Conservation (phyloP, 2,113 vertebrate genomes). For the Siniperca chuatsi region DNA sequence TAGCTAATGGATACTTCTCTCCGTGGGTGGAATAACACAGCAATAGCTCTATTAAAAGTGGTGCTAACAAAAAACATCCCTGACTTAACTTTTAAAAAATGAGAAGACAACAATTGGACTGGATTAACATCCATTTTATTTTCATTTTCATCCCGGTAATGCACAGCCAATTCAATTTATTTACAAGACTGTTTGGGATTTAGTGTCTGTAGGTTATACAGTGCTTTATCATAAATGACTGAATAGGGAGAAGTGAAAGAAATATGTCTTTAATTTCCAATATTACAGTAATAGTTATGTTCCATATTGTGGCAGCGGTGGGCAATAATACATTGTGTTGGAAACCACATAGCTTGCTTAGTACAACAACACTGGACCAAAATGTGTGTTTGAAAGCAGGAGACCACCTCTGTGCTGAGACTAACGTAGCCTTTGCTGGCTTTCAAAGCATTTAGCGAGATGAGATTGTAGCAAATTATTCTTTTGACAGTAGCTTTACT, state of each 20-base stretch:
- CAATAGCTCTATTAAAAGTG: conserved; percentile 65
- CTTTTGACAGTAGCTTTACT: conserved; percentile 7
- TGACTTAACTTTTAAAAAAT: conserved; percentile 42
- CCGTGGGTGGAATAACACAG: conserved; percentile 78
- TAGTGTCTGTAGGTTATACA: background rate
- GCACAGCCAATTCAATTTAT: background rate
- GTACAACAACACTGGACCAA: conserved; percentile 3
- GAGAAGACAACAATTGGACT: conserved; percentile 27
- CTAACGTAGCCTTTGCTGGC: background rate
- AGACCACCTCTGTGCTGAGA: background rate
- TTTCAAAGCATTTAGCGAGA: conserved; percentile 12
- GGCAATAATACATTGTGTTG: background rate
- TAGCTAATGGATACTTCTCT: conserved; percentile 81
- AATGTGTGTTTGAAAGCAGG: conserved; percentile 2
- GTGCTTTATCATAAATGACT: background rate
- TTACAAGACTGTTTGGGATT: background rate
- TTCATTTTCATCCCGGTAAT: conserved; percentile 7
- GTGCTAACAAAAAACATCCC: background rate
- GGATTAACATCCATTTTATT: conserved; percentile 33
- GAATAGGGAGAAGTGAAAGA: background rate
- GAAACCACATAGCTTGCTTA: conserved; percentile 17
- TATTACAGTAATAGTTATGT: conserved; percentile 3
- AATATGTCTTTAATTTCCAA: background rate
- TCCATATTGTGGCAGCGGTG: background rate
- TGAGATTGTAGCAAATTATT: background rate